phyloP scores from a whole-genome alignment of 2,888 invertebrate species.

The Drosophila gaucha region DNA sequence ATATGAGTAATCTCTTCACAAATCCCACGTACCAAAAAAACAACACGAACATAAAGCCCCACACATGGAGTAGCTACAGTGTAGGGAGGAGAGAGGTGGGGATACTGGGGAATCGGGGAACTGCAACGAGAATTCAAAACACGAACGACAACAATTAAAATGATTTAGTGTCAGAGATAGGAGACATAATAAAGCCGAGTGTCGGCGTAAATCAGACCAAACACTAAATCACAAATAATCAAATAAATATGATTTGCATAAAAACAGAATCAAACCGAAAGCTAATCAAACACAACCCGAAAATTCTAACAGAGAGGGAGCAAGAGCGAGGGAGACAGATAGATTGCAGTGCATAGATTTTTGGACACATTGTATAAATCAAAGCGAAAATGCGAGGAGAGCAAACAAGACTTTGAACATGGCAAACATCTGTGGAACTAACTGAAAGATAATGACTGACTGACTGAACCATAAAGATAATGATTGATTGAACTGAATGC shows the following conservation, averaged over 20 bases:
- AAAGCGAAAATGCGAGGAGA: constrained; percentile 48
- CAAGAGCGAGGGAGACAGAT: background rate
- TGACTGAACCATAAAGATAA: constrained; percentile 65
- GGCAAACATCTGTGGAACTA: constrained; percentile 63
- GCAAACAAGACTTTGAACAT: constrained; percentile 19
- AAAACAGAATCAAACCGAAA: constrained; percentile 63
- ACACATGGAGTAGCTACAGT: constrained; percentile 11
- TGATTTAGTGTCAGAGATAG: constrained; percentile 70
- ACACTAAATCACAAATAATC: constrained; percentile 73
- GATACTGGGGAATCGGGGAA: background rate
- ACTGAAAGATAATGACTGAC: constrained; percentile 75
- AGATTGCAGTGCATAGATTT: constrained; percentile 23
- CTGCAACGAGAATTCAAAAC: constrained; percentile 55
- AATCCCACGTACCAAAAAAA: constrained; percentile 50
- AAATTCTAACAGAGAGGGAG: background rate
- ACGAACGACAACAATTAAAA: constrained; percentile 79
- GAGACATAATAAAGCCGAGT: constrained; percentile 64
- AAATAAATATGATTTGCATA: constrained; percentile 81
- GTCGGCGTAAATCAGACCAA: constrained; percentile 72
- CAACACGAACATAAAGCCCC: constrained; percentile 47
- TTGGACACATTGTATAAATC: constrained; percentile 25
- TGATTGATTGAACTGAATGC: constrained; percentile 68
- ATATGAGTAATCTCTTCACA: constrained; percentile 30
- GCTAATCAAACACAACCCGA: constrained; percentile 25
- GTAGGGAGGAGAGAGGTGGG: background rate